A percentile compares a stretch with the other conserved stretches of the same genome.
Evolutionary conservation across 1,140 invertebrate species (phyloP).

Genomic region (Polypedilum vanderplanki): DNA sequence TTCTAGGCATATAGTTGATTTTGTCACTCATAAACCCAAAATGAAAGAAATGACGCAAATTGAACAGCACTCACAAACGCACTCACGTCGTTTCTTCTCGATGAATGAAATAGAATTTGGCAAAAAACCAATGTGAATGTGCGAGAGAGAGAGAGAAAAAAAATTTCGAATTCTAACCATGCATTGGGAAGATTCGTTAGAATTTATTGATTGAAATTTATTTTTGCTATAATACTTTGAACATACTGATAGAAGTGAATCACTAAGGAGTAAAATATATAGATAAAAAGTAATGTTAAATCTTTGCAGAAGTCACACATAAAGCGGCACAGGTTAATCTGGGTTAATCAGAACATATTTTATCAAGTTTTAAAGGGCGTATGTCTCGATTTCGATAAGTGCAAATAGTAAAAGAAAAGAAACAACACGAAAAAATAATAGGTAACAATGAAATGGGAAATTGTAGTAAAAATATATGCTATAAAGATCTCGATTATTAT

Average conservation of each 20-base stretch:
- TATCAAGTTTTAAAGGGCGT: constrained; percentile 17
- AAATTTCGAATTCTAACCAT: constrained; percentile 5
- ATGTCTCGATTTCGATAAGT: background rate
- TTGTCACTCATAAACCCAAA: too few species aligned
- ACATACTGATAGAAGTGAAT: background rate
- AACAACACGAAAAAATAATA: background rate
- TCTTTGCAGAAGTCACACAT: background rate
- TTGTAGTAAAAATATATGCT: background rate
- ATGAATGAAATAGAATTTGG: constrained; percentile 6
- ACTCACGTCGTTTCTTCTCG: background rate
- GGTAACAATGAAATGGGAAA: background rate
- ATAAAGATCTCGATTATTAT: background rate
- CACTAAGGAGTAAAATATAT: background rate
- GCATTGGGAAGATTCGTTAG: background rate
- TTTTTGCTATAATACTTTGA: background rate
- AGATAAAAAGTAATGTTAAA: background rate
- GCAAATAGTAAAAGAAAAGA: background rate
- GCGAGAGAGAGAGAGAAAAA: background rate
- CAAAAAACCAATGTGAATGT: background rate
- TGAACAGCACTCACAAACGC: background rate
- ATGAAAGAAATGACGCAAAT: background rate
- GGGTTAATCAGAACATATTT: constrained; percentile 12
- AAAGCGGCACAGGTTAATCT: constrained; percentile 17
- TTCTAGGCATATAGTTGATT: background rate
- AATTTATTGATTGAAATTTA: constrained; percentile 14